phyloP scores from a whole-genome alignment of 2,797 vertebrate species.

The Acrossocheilus wenchowensis region DNA sequence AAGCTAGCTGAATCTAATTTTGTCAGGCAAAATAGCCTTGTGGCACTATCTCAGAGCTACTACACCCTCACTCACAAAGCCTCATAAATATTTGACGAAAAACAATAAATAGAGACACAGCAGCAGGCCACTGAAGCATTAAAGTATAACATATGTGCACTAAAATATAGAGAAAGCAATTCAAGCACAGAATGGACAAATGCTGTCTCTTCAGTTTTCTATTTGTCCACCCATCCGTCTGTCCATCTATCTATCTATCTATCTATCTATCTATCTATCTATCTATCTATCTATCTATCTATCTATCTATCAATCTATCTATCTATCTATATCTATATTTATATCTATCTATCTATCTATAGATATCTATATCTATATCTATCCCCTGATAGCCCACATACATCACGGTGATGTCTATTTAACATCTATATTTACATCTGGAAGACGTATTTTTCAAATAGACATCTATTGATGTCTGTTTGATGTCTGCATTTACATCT shows the following conservation, averaged over 20 bases:
- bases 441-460: too few species aligned
- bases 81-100: slow-evolving; percentile 62
- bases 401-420: neutral
- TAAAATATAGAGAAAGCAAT: slow-evolving; percentile 1
- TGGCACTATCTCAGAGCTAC: slow-evolving; percentile 50
- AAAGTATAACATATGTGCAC: slow-evolving; percentile 31
- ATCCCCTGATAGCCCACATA: neutral
- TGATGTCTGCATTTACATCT: neutral
- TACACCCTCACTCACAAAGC: slow-evolving; percentile 34
- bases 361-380: neutral
- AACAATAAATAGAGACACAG: slow-evolving; percentile 60
- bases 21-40: slow-evolving; percentile 1
- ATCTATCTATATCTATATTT: too few species aligned
- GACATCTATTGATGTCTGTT: too few species aligned
- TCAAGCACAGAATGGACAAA: slow-evolving; percentile 22
- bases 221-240: neutral
- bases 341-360: neutral
- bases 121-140: slow-evolving; percentile 19
- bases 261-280: neutral
- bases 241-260: neutral
- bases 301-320: neutral
- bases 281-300: neutral
- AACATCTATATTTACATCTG: neutral
- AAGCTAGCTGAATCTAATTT: slow-evolving; percentile 15
- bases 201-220: neutral